These are phyloP conservation scores for Saccostrea cuccullata DNA, from an alignment of 1,140 invertebrate species.

Conservation along the genomic window DNA sequence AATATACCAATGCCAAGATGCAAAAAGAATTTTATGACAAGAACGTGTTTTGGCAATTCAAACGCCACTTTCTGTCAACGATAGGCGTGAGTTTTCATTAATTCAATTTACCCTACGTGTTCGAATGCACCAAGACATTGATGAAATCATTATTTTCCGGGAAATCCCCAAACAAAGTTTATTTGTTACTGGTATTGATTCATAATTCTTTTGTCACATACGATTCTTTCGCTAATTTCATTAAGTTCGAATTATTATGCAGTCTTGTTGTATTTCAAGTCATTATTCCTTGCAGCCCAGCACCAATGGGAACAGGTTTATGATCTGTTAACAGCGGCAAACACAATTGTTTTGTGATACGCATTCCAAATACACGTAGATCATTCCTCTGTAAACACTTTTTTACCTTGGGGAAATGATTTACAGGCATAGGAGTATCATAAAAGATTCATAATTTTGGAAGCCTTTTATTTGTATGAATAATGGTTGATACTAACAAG, in stretches of 20 bases:
- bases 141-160: background rate
- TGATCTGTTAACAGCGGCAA: background rate
- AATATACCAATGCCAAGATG: no score
- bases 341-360: background rate
- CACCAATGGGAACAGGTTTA: background rate
- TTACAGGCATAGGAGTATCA: background rate
- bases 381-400: background rate
- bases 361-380: background rate
- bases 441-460: no score
- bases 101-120: conserved; percentile 7
- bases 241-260: background rate
- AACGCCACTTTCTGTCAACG: background rate
- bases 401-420: background rate
- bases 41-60: background rate
- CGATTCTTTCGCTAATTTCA: background rate
- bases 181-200: background rate
- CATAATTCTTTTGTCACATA: background rate
- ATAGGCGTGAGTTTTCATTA: conserved; percentile 1
- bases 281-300: conserved; percentile 9
- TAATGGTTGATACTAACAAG: no score
- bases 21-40: background rate
- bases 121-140: background rate
- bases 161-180: background rate
- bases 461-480: no score
- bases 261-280: background rate